Conservation (phyloP, 2,797 vertebrate genomes). For the Hoplostethus mediterraneus region DNA sequence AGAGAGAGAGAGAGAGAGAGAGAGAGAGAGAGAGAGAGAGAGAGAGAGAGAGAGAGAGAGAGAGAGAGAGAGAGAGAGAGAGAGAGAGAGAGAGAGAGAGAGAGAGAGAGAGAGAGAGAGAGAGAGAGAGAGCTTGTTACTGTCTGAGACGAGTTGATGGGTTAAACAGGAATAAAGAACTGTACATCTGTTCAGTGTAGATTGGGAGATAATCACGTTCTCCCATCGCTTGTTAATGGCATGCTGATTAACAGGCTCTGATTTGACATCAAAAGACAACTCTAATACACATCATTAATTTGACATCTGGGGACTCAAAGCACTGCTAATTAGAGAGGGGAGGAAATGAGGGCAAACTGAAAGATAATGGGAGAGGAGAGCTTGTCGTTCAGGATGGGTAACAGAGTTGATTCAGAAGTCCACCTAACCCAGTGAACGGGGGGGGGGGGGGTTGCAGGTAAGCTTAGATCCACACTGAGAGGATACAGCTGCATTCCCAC, state of each 20-base stretch:
- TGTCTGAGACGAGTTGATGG: conserved; percentile 48
- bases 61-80: conserved; percentile 50
- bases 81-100: conserved; percentile 48
- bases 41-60: conserved; percentile 47
- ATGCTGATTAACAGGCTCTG: conserved; percentile 65
- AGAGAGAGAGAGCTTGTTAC: conserved; percentile 48
- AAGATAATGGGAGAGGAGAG: conserved; percentile 63
- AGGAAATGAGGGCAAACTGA: conserved; percentile 71
- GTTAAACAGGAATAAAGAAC: conserved; percentile 35
- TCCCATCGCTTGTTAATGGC: conserved; percentile 68
- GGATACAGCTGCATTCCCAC: conserved; percentile 32
- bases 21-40: conserved; percentile 52
- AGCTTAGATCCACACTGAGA: conserved; percentile 26
- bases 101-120: conserved; percentile 52
- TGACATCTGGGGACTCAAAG: conserved; percentile 69
- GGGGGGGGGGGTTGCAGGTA: conserved; percentile 37
- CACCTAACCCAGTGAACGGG: conserved; percentile 6
- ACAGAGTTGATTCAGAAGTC: conserved; percentile 38
- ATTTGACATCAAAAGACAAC: conserved; percentile 72
- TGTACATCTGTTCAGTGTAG: conserved; percentile 64
- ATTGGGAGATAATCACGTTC: conserved; percentile 70
- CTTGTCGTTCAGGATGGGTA: conserved; percentile 53
- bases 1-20: conserved; percentile 49
- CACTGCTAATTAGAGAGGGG: conserved; percentile 57
- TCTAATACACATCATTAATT: conserved; percentile 75